These are phyloP conservation scores for Pristionchus entomophagus DNA, from an alignment of 2,888 invertebrate species.

Conservation along the genomic window DNA sequence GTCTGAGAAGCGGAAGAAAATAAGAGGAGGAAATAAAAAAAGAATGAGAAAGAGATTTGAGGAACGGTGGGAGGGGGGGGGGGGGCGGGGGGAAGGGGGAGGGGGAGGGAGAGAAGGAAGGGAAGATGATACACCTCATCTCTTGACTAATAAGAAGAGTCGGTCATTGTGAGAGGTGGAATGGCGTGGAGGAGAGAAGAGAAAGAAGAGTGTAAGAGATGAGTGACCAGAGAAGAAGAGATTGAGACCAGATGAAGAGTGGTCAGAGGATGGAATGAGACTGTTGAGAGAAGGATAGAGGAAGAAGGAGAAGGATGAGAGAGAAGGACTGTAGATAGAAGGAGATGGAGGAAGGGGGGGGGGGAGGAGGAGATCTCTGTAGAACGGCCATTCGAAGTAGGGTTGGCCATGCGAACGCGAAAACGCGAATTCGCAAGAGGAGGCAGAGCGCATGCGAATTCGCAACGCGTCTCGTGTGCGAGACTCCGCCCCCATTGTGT, in stretches of 20 bases:
- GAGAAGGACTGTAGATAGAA: not conserved
- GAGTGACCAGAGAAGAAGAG: slow-evolving; percentile 18
- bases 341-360: not conserved
- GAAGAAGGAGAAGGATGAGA: not conserved
- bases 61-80: not conserved
- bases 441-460: not conserved
- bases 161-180: not conserved
- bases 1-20: not conserved
- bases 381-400: no score
- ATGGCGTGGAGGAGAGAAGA: slow-evolving; percentile 10
- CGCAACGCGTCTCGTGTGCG: no score
- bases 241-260: slow-evolving; percentile 29
- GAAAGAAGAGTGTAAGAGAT: slow-evolving; percentile 33
- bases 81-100: not conserved
- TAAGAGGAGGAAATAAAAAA: not conserved
- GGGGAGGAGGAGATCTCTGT: no score
- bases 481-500: no score
- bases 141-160: slow-evolving; percentile 24
- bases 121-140: slow-evolving; percentile 1
- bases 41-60: not conserved
- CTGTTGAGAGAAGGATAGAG: not conserved
- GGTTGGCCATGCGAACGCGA: no score
- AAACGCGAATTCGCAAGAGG: no score
- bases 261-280: not conserved
- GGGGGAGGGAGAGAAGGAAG: not conserved